phyloP scores from a whole-genome alignment of 2,888 invertebrate species.

The Dascillus cervinus region DNA sequence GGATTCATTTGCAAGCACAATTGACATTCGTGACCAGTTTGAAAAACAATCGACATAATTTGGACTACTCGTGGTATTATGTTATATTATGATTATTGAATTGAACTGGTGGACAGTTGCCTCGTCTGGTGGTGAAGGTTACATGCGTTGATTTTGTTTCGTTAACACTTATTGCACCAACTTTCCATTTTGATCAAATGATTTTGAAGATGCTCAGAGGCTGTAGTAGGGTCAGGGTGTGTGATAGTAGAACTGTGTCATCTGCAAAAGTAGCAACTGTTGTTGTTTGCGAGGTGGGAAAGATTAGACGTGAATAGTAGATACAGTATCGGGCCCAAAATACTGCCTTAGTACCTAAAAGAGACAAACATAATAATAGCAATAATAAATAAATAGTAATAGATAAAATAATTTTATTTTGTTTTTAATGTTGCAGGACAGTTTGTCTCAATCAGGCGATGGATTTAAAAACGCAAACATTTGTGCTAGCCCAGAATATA shows the following conservation, averaged over 20 bases:
- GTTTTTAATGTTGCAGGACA: too few species aligned
- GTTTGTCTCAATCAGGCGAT: too few species aligned
- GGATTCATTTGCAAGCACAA: too few species aligned
- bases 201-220: conserved; percentile 2
- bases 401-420: too few species aligned
- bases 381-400: too few species aligned
- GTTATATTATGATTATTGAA: conserved; percentile 4
- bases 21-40: too few species aligned
- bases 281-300: conserved; percentile 1
- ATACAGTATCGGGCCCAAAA: conserved; percentile 2
- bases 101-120: conserved; percentile 2
- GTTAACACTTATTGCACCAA: conserved; percentile 5
- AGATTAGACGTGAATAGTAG: conserved; percentile 1
- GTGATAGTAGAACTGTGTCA: conserved; percentile 2
- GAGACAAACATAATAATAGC: too few species aligned
- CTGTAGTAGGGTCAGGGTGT: background rate
- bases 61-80: too few species aligned
- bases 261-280: conserved; percentile 4
- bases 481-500: too few species aligned
- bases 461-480: too few species aligned
- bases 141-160: conserved; percentile 3
- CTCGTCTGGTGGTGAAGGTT: conserved; percentile 2
- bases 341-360: too few species aligned
- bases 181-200: background rate
- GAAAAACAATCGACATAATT: too few species aligned